Conservation (phyloP, 1,140 invertebrate genomes). For the Muscidifurax raptorellus region DNA sequence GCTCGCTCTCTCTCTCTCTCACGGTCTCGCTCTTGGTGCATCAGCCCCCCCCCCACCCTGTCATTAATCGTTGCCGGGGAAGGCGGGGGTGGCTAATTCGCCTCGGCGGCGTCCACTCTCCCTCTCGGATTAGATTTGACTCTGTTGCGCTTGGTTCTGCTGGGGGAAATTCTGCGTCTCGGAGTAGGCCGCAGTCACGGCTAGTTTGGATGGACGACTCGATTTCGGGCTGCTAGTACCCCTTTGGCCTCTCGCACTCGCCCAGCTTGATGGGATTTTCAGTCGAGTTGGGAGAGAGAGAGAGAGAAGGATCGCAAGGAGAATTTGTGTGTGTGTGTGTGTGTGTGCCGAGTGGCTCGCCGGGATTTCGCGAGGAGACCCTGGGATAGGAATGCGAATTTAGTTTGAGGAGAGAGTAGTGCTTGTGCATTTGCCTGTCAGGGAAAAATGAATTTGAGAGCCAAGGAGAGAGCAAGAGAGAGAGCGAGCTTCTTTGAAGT, state of each 20-base stretch:
- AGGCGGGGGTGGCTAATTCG: slow-evolving; percentile 22
- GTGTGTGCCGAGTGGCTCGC: background rate
- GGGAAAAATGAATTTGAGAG: slow-evolving; percentile 12
- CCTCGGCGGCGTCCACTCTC: background rate
- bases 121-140: slow-evolving; percentile 39
- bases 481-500: background rate
- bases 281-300: slow-evolving; percentile 4
- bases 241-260: background rate
- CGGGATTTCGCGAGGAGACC: background rate
- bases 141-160: background rate
- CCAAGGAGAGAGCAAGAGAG: too few species aligned
- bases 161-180: slow-evolving; percentile 12
- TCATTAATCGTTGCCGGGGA: slow-evolving; percentile 40
- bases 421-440: background rate
- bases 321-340: background rate
- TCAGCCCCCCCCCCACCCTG: too few species aligned
- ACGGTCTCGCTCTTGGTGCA: background rate
- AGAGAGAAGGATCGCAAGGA: background rate
- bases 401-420: background rate
- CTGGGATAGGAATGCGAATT: background rate
- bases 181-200: background rate
- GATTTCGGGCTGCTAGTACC: slow-evolving; percentile 1
- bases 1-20: background rate
- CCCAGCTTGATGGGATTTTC: slow-evolving; percentile 31
- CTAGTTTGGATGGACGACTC: slow-evolving; percentile 20